Conservation (phyloP, 2,888 invertebrate species). For the Tachina fera region DNA sequence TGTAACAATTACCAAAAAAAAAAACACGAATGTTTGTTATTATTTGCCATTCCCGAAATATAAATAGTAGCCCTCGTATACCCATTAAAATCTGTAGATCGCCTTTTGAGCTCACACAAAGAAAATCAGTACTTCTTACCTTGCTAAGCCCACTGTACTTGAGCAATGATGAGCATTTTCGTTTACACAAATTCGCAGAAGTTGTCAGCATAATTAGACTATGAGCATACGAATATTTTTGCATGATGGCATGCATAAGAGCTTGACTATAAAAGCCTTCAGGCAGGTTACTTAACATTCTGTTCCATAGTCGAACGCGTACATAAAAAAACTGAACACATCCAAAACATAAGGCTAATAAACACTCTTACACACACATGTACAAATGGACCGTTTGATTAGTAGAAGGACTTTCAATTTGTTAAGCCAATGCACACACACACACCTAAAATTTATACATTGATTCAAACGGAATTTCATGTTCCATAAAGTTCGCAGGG, state of each 20-base stretch:
- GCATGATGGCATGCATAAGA: constrained; percentile 29
- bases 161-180: constrained; percentile 4
- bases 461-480: constrained; percentile 45
- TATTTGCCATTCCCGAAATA: too few relatives aligned
- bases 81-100: too few relatives aligned
- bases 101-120: too few relatives aligned
- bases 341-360: constrained; percentile 30
- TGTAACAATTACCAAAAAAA: too few relatives aligned
- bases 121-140: too few relatives aligned
- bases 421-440: constrained; percentile 24
- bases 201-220: constrained; percentile 70
- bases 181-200: constrained; percentile 58
- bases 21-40: too few relatives aligned
- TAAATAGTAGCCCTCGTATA: too few relatives aligned
- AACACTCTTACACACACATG: constrained; percentile 12
- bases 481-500: constrained; percentile 66
- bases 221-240: constrained; percentile 42
- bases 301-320: constrained; percentile 9
- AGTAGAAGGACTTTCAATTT: constrained; percentile 67
- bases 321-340: constrained; percentile 25
- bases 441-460: background rate
- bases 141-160: constrained; percentile 23
- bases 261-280: constrained; percentile 52
- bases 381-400: constrained; percentile 55
- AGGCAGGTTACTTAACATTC: constrained; percentile 70